Conservation (phyloP, 2,888 invertebrate species). For the Steromphala cineraria region DNA sequence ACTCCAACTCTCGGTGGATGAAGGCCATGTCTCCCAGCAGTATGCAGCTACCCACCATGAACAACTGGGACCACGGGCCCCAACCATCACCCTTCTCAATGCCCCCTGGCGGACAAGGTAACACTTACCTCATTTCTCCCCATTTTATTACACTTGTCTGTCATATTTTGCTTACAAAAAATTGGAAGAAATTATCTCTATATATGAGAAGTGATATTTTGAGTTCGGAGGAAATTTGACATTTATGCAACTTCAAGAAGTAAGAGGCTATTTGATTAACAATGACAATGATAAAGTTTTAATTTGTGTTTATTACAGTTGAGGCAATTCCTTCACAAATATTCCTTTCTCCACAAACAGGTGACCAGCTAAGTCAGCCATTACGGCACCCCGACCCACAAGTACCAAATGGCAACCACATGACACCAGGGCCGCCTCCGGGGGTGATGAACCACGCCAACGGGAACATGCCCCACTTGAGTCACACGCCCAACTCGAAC, state of each 20-base stretch:
- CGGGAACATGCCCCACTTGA: conserved; percentile 56
- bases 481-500: conserved; percentile 46
- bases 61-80: conserved; percentile 85
- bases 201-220: too few relatives aligned
- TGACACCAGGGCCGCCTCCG: conserved; percentile 68
- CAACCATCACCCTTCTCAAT: conserved; percentile 65
- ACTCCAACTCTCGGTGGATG: conserved; percentile 77
- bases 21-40: conserved; percentile 96
- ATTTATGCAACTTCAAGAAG: too few relatives aligned
- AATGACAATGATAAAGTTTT: too few relatives aligned
- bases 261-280: too few relatives aligned
- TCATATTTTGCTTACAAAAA: too few relatives aligned
- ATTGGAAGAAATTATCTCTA: too few relatives aligned
- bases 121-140: background rate
- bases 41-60: conserved; percentile 94
- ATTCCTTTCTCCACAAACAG: background rate
- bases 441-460: conserved; percentile 23
- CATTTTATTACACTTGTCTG: too few relatives aligned
- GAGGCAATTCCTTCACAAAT: background rate
- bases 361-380: conserved; percentile 19
- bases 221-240: too few relatives aligned
- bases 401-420: conserved; percentile 80
- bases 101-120: conserved; percentile 60
- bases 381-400: conserved; percentile 25
- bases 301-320: too few relatives aligned